Conservation (phyloP, 2,113 vertebrate genomes). For the Aix galericulata region DNA sequence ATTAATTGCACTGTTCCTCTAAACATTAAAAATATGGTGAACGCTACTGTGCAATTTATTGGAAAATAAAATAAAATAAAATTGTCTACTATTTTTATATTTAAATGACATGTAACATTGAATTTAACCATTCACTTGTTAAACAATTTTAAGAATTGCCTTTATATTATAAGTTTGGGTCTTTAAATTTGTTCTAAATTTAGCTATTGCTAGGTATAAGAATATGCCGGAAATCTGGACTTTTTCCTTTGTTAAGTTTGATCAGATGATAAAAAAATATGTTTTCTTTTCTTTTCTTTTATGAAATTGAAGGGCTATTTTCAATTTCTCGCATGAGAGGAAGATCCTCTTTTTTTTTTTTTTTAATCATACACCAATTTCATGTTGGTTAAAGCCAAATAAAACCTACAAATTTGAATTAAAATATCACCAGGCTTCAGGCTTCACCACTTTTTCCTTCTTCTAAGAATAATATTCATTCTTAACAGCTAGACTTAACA, state of each 20-base stretch:
- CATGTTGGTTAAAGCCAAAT: background rate
- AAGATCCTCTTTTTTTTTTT: background rate
- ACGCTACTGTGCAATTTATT: background rate
- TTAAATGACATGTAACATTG: background rate
- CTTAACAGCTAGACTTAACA: background rate
- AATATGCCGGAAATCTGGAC: background rate
- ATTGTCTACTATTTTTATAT: background rate
- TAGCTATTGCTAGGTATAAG: background rate
- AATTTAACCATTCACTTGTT: background rate
- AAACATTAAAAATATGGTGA: background rate
- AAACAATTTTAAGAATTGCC: background rate
- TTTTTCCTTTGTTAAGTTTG: background rate
- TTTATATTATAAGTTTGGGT: background rate
- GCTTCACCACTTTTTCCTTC: background rate
- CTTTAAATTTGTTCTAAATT: background rate
- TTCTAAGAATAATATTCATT: background rate
- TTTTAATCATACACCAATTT: background rate
- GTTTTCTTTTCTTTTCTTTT: accelerated
- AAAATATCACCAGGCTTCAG: background rate
- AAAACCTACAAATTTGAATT: background rate
- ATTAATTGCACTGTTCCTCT: background rate
- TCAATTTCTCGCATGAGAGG: background rate
- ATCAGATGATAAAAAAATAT: background rate
- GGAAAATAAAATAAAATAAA: background rate
- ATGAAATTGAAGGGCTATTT: background rate